Evolutionary conservation across 2,888 invertebrate genomes (phyloP), one percentile per base, ranked within the genome.

Genomic region (Hololepta plana): DNA sequence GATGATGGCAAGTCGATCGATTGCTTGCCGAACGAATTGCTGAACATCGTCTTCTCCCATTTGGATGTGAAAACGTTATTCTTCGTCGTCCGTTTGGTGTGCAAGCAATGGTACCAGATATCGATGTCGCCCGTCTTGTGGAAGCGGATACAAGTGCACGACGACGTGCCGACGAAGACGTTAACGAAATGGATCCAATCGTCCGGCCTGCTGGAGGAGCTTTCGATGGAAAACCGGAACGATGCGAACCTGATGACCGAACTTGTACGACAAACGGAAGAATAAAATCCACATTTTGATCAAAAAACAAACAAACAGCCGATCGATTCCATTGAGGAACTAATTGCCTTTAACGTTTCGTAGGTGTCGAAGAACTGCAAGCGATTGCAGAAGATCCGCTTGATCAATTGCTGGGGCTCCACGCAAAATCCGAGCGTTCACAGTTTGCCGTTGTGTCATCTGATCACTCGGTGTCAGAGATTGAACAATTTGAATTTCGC

Each of bases 381-480:
- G 19, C 26, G 31, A 3, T 12, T 35, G 19, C 34, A 35, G 27
- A 31, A 29, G 15, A 26, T 35, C 8, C 27, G 25, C 11, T 24
- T 35, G 24, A 31, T 31, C 25, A 35, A 34, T 17, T 35, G 35
- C 25, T 34, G 34, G 34, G 35, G 35, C 6, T 31, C 29, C 6
- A 14, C 24, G 5, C 29, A 26, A 25, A 32, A 26, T 17, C 28
- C 23, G 15, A 27, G 29, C 12, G 24, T 35, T 12, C 34, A 28
- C n/a, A 34, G 34, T 13, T 29, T 19, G 5, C 34, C 31, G 2
- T 25, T 35, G 9, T 35, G 35, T 16, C 25, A 29, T 15, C 24
- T 35, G 17, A 29, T 34, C 7, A 24, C 32, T 4, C 21, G 32
- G 22, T 35, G 35, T 17, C 26, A 28, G 6, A 35, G 29, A 23